These are phyloP conservation scores for Drosophila infuscata DNA, from an alignment of 2,888 invertebrate species.

Conservation along the genomic window DNA sequence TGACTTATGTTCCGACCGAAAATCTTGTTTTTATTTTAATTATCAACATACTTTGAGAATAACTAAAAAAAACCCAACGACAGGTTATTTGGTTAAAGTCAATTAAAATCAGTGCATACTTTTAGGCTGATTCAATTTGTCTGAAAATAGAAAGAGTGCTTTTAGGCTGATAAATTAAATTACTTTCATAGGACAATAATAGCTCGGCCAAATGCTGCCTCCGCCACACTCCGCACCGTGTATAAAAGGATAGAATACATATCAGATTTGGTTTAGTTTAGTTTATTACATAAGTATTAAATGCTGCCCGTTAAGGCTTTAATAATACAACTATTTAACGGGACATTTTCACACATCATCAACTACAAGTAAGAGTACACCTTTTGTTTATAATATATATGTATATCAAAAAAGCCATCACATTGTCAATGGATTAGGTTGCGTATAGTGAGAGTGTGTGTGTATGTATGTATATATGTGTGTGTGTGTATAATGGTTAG, in stretches of 20 bases:
- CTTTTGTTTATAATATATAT: slow-evolving; percentile 54
- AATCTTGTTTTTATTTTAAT: too few relatives aligned
- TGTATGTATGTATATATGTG: neutral
- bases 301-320: slow-evolving; percentile 75
- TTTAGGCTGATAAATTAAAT: neutral
- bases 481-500: slow-evolving; percentile 14
- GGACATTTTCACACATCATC: slow-evolving; percentile 69
- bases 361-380: slow-evolving; percentile 68
- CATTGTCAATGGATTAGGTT: slow-evolving; percentile 57
- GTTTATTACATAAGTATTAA: slow-evolving; percentile 75
- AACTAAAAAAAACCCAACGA: neutral
- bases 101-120: neutral
- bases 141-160: neutral
- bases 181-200: neutral
- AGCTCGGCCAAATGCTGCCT: too few relatives aligned
- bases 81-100: neutral
- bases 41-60: neutral
- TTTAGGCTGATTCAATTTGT: neutral
- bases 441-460: slow-evolving; percentile 15
- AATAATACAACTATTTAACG: slow-evolving; percentile 77
- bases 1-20: too few relatives aligned
- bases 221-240: too few relatives aligned
- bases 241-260: neutral
- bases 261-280: slow-evolving; percentile 41
- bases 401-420: slow-evolving; percentile 73